Evolutionary conservation across 1,140 invertebrate species (phyloP).

Genomic region (Anthonomus grandis): DNA sequence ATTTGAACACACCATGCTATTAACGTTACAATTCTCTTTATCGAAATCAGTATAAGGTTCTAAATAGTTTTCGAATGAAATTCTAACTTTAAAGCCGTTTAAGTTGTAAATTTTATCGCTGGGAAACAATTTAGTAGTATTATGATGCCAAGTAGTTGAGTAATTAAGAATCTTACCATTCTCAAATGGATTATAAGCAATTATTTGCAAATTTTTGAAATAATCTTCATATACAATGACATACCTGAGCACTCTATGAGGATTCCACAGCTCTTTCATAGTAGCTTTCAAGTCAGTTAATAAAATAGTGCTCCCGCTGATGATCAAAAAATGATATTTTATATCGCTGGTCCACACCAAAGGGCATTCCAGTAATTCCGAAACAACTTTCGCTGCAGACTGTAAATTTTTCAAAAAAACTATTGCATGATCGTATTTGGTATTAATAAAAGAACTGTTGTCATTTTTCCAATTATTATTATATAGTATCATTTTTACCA

Average conservation of each 20-base stretch:
- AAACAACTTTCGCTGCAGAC: neutral
- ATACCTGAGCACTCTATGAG: neutral
- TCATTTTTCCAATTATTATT: no score
- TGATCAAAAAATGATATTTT: slow-evolving; percentile 4
- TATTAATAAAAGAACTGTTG: no score
- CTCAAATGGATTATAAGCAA: slow-evolving; percentile 12
- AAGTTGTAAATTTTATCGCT: slow-evolving; percentile 3
- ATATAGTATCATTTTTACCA: no score
- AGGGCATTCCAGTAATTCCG: neutral
- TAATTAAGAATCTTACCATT: no score
- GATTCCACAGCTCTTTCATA: neutral
- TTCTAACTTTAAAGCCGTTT: slow-evolving; percentile 7
- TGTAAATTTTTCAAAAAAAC: slow-evolving; percentile 9
- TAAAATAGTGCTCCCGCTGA: neutral
- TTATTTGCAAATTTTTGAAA: neutral
- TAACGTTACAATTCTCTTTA: slow-evolving; percentile 4
- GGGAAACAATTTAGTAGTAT: neutral
- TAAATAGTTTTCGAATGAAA: neutral
- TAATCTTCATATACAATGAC: neutral
- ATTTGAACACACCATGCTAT: neutral
- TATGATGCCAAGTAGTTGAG: neutral
- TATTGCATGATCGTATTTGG: neutral
- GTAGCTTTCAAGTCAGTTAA: neutral
- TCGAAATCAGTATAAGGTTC: neutral
- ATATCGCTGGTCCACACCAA: neutral